These are phyloP conservation scores for Pithys albifrons DNA, from an alignment of 2,113 vertebrate genomes.

Conservation along the genomic window DNA sequence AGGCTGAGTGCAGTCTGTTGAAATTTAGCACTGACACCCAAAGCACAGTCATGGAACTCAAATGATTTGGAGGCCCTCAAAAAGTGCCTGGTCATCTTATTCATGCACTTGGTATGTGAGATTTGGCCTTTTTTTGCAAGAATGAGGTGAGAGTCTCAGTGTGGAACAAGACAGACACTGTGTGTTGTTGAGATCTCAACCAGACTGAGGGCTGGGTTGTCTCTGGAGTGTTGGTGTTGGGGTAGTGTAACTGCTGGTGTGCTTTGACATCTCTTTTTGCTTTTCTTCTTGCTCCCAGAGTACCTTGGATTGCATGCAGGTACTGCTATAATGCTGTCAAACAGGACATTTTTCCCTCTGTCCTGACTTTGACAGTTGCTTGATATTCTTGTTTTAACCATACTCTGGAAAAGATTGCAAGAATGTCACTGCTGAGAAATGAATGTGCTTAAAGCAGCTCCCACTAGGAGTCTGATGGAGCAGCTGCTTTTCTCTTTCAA, in stretches of 20 bases:
- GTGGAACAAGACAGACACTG: neutral
- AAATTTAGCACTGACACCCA: neutral
- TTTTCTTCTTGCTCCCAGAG: constrained; percentile 81
- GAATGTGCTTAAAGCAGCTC: neutral
- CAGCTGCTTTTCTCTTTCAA: neutral
- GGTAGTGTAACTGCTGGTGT: constrained; percentile 50
- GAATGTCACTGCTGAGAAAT: neutral
- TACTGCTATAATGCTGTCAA: constrained; percentile 69
- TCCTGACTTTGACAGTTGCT: constrained; percentile 12
- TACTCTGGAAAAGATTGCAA: constrained; percentile 13
- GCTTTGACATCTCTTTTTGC: constrained; percentile 63
- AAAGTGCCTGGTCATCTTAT: neutral
- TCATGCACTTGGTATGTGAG: neutral
- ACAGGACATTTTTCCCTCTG: neutral
- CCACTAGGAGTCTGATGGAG: neutral
- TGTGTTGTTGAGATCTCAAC: neutral
- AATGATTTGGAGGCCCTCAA: neutral
- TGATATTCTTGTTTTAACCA: neutral
- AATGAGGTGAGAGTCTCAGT: neutral
- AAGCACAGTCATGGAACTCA: neutral
- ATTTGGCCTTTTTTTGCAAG: neutral
- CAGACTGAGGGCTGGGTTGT: neutral
- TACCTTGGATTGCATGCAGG: constrained; percentile 99
- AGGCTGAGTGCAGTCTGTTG: neutral
- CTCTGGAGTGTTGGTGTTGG: neutral